Conservation (phyloP, 2,113 vertebrate genomes). For the Ictalurus furcatus region DNA sequence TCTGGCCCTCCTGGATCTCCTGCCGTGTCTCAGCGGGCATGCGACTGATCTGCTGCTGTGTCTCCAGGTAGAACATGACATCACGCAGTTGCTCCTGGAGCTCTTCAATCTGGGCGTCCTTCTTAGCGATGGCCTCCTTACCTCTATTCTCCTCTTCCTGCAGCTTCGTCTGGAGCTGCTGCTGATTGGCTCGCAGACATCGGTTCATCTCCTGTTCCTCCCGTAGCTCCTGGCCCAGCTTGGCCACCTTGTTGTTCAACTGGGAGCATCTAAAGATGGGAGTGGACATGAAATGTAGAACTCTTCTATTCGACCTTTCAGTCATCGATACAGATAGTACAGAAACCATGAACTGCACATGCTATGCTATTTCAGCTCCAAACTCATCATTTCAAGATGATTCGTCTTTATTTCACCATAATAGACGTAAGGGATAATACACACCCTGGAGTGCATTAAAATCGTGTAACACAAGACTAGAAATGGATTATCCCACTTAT, state of each 20-base stretch:
- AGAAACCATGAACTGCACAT: neutral
- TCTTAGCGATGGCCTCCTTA: constrained; percentile 80
- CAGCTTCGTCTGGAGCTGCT: constrained; percentile 84
- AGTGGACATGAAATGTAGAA: neutral
- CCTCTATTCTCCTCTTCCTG: constrained; percentile 83
- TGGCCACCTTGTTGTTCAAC: constrained; percentile 76
- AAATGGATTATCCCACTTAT: no score
- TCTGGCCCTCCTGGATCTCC: constrained; percentile 96
- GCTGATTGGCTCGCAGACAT: constrained; percentile 89
- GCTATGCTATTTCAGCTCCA: neutral
- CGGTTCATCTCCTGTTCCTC: constrained; percentile 98
- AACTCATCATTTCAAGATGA: neutral
- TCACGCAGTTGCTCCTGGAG: constrained; percentile 95
- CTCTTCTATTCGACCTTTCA: neutral
- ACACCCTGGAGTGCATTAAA: no score
- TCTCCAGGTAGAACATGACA: constrained; percentile 96
- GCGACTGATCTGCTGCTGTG: constrained; percentile 91
- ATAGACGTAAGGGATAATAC: no score
- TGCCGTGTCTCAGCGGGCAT: constrained; percentile 85
- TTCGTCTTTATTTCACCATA: no score
- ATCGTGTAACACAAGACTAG: no score
- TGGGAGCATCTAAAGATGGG: constrained; percentile 80
- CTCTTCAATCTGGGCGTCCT: constrained; percentile 84
- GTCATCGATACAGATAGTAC: neutral
- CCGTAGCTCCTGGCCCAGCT: constrained; percentile 83